These are phyloP conservation scores for Clarias platycephalus DNA, from an alignment of 2,797 vertebrate genomes.

Conservation along the genomic window DNA sequence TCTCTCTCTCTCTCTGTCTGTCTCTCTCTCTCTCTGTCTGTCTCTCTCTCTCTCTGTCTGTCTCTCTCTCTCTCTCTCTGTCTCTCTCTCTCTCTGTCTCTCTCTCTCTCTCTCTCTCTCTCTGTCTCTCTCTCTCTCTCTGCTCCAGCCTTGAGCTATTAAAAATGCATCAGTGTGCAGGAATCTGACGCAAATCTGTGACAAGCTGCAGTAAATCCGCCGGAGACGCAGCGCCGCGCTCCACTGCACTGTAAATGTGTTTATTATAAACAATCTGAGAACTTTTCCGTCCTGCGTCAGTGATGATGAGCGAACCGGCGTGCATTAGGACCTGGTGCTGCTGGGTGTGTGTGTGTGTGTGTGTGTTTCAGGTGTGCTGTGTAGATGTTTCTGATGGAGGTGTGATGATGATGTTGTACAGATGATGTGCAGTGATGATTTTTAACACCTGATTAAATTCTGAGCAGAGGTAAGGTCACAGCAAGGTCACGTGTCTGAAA, in stretches of 20 bases:
- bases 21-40: no score
- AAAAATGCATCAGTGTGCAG: slow-evolving; percentile 34
- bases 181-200: slow-evolving; percentile 34
- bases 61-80: no score
- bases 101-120: no score
- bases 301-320: not conserved
- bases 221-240: not conserved
- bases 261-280: not conserved
- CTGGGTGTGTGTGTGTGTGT: not conserved
- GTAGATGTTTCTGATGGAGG: not conserved
- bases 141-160: not conserved
- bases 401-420: not conserved
- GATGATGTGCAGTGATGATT: not conserved
- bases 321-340: not conserved
- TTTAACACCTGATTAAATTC: not conserved
- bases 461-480: no score
- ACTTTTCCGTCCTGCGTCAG: not conserved
- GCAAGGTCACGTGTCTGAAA: no score
- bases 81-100: no score
- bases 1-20: no score
- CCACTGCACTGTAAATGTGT: not conserved
- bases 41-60: no score
- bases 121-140: no score
- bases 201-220: slow-evolving; percentile 1
- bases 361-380: not conserved